Evolutionary conservation across 30 jellyfish, hydroid and myxozoan genomes (phyloP).

Genomic region (Cassiopea andromeda): DNA sequence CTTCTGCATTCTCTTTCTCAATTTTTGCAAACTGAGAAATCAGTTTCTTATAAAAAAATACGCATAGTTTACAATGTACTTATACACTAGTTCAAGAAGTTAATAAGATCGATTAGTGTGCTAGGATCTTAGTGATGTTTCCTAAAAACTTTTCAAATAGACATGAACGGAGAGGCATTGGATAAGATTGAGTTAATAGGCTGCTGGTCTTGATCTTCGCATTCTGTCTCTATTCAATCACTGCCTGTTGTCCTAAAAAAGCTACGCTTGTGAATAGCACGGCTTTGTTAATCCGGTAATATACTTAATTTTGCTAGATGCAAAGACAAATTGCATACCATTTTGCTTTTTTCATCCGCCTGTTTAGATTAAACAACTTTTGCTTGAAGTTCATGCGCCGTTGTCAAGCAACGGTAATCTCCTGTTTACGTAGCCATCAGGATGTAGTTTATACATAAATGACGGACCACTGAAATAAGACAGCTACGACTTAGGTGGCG

Average conservation of each 20-base stretch:
- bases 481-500: too few relatives aligned
- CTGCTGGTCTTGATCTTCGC: slow-evolving; percentile 8
- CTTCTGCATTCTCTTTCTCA: too few relatives aligned
- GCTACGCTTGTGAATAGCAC: slow-evolving; percentile 36
- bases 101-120: slow-evolving; percentile 4
- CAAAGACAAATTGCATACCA: slow-evolving; percentile 50
- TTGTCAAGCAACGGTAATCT: slow-evolving; percentile 45
- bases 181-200: not conserved
- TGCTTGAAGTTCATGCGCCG: slow-evolving; percentile 50
- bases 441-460: not conserved
- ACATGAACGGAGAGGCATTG: not conserved
- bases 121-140: not conserved
- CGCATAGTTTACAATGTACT: too few relatives aligned
- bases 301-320: slow-evolving; percentile 43
- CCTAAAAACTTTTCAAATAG: not conserved
- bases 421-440: slow-evolving; percentile 42
- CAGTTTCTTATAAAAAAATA: too few relatives aligned
- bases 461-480: too few relatives aligned
- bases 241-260: slow-evolving; percentile 29
- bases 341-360: slow-evolving; percentile 31
- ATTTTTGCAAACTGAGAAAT: too few relatives aligned
- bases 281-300: slow-evolving; percentile 62
- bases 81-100: not conserved
- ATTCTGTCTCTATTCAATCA: slow-evolving; percentile 7
- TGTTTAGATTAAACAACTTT: slow-evolving; percentile 54